Evolutionary conservation across 2,888 invertebrate species (phyloP), one percentile per base, ranked within the genome.

Genomic region (Lutraria lutraria): DNA sequence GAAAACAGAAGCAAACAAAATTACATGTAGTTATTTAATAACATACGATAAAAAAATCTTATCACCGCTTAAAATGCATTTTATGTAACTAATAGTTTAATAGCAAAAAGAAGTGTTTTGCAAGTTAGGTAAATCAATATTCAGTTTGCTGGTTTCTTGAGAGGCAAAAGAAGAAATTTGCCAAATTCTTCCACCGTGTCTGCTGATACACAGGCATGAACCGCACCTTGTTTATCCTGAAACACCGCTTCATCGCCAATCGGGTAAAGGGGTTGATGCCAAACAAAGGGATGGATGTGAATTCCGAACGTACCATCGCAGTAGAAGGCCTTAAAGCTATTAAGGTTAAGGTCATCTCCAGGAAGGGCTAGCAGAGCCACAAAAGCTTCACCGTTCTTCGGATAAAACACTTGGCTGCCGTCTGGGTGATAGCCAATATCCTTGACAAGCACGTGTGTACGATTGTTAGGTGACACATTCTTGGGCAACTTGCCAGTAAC

Each of bases 371-470:
- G 81, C 6, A 93, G 68, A 3, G 91, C 92, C 8, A 93, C 90
- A 84, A 92, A 93, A 0, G 93, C 86, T 16, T 89, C 90, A 4
- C 87, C 87, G 31, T 91, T 87, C 60, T 68, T 54, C 0, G 94
- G 94, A 68, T 89, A 94, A 86, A 94, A 94, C 25, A 94, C 89
- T 79, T 94, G 94, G 19, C 94, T 93, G 10, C 93, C 93, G 86
- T 94, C 93, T 21, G 94, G 94, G 68, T 94, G 94, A 72, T 93
- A 94, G 56, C 93, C 93, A 13, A 93, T 92, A 60, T 93, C 93
- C 43, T 94, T 83, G 12, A 93, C 90, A 15, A 94, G 88, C 53
- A 94, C 93, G 43, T 93, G 91, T 15, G 92, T 93, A 6, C 93
- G 87, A 29, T 92, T 88, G 31, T 83, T 87, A 25, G 92, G 86